Evolutionary conservation across 2,113 vertebrate genomes (phyloP), one percentile per base, ranked within the genome.

Genomic region (Dicentrarchus labrax): DNA sequence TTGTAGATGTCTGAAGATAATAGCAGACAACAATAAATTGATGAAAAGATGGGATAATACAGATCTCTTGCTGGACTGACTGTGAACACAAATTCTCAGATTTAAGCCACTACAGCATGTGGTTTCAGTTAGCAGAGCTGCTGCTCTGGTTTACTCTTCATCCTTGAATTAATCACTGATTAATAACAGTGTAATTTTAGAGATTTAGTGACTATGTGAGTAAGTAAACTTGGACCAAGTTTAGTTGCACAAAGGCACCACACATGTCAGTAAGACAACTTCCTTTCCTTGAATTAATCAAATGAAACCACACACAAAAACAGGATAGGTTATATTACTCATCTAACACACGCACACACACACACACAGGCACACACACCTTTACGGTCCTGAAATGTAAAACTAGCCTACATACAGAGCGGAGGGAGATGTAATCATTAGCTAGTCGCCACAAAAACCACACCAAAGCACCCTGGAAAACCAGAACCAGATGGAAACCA

Each of bases 391-490:
- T 47, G 50, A 67, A 72, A 77, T 78, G 67, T 77, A 82, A 78
- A 82, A 72, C 54, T 85, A 77, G 19, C 72, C 60, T 80, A 78
- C 81, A 85, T 86, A 80, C 48, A 82, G 85, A 87, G 72, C 64
- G 72, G 73, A 84, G 65, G 50, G 59, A 83, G 72, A 76, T 72
- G 80, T 87, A 86, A 85, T 92, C 82, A 86, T 88, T 82, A 86
- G 88, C 71, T 62, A 43, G 38, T 72, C 48, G 5, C 83, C 62
- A 77, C 71, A 76, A 75, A 81, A 88, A 82, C 84, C 88, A 86
- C 90, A 93, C 71, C 72, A 90, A 93, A 91, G 83, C 30, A 80
- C 72, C 65, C 74, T 61, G 70, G 59, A 75, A 88, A 93, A 94
- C 78, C 80, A 91, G 66, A 89, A 80, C 69, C 92, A 93, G 80